Conservation (phyloP, 2,113 vertebrate species). For the Mustela lutreola region DNA sequence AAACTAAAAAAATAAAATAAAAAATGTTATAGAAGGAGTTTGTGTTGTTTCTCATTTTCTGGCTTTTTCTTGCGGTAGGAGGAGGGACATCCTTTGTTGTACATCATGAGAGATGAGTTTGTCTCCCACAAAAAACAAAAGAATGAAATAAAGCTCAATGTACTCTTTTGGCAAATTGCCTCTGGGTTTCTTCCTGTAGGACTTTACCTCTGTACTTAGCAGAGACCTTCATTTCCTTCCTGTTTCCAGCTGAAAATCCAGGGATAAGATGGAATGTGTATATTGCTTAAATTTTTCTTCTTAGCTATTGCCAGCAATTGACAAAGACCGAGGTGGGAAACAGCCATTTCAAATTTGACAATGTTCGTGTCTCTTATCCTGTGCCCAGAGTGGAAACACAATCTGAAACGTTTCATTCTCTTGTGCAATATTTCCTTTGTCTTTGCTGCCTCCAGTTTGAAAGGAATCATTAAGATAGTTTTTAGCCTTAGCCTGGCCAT, state of each 20-base stretch:
- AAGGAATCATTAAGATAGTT: conserved; percentile 61
- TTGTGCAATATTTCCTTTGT: conserved; percentile 69
- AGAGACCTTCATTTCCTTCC: background rate
- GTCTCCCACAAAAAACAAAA: background rate
- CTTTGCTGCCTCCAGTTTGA: conserved; percentile 51
- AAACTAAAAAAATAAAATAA: conserved; percentile 32
- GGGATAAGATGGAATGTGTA: background rate
- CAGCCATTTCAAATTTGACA: conserved; percentile 49
- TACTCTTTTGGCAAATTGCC: background rate
- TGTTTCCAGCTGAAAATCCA: background rate
- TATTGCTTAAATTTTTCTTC: conserved; percentile 43
- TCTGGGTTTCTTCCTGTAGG: background rate
- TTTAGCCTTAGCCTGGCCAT: conserved; percentile 36
- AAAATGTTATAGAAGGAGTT: conserved; percentile 18
- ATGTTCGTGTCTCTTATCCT: conserved; percentile 18
- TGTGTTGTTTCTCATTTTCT: background rate
- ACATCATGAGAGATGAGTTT: conserved; percentile 66
- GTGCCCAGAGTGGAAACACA: conserved; percentile 34
- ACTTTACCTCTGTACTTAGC: background rate
- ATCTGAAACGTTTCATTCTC: conserved; percentile 66
- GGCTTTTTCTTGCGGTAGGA: conserved; percentile 29
- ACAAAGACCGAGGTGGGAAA: conserved; percentile 38
- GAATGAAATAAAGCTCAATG: background rate
- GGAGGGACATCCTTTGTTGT: conserved; percentile 30
- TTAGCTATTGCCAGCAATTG: background rate